A percentile compares a stretch with the other conserved stretches of the same genome.
phyloP scores from a whole-genome alignment of 2,888 invertebrate genomes.

The Tachystola acroxantha region DNA sequence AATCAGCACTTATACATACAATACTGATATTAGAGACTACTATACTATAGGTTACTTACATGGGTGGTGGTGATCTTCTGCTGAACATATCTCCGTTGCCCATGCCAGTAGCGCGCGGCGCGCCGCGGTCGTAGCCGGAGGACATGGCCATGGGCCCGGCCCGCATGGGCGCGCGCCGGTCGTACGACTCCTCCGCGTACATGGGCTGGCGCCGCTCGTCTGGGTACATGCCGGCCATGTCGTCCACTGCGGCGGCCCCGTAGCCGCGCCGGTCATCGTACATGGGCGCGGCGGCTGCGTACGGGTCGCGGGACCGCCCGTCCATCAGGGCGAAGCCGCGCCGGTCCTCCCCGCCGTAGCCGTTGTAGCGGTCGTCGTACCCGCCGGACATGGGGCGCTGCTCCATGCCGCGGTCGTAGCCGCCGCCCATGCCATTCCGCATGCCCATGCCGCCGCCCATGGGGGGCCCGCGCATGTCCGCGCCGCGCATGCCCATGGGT shows the following conservation, averaged over 20 bases:
- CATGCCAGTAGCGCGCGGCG: slow-evolving; percentile 47
- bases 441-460: slow-evolving; percentile 72
- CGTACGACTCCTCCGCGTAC: slow-evolving; percentile 36
- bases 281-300: slow-evolving; percentile 51
- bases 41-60: too few species aligned
- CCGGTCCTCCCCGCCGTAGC: slow-evolving; percentile 64
- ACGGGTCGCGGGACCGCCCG: slow-evolving; percentile 46
- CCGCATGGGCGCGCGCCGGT: slow-evolving; percentile 47
- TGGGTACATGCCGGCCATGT: slow-evolving; percentile 29
- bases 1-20: too few species aligned
- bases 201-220: slow-evolving; percentile 29
- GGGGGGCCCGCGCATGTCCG: slow-evolving; percentile 62
- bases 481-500: slow-evolving; percentile 45
- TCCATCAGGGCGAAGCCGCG: slow-evolving; percentile 67
- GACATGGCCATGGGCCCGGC: slow-evolving; percentile 40
- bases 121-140: slow-evolving; percentile 47
- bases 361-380: slow-evolving; percentile 64
- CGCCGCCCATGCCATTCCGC: slow-evolving; percentile 39
- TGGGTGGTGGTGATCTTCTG: slow-evolving; percentile 55
- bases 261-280: slow-evolving; percentile 43
- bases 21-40: too few species aligned
- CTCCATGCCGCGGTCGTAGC: slow-evolving; percentile 50
- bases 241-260: slow-evolving; percentile 23
- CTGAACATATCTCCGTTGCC: slow-evolving; percentile 72
- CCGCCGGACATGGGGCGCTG: slow-evolving; percentile 36